Evolutionary conservation across 1,140 invertebrate species (phyloP).

Genomic region (Bombus balteatus): DNA sequence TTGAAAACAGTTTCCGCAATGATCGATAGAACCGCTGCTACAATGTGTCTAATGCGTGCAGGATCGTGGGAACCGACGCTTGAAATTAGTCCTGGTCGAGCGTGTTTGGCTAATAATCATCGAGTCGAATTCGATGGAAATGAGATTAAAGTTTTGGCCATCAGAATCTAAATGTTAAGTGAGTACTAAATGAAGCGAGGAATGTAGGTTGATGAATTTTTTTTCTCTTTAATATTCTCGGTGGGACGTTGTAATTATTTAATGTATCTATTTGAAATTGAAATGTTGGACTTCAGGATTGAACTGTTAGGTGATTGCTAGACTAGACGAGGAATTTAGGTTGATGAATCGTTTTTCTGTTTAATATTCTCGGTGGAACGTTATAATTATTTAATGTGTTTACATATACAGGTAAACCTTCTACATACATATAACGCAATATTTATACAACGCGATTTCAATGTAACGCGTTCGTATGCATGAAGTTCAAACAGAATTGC

Average conservation of each 20-base stretch:
- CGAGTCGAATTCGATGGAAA: not conserved
- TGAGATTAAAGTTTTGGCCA: not conserved
- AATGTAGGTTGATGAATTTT: not conserved
- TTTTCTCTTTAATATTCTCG: not conserved
- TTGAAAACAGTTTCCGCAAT: conserved; percentile 3
- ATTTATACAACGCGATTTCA: not conserved
- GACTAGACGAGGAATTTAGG: not conserved
- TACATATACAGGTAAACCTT: not conserved
- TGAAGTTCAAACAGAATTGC: too few species aligned
- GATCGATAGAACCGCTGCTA: not conserved
- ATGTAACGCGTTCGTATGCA: not conserved
- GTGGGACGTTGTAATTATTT: accelerated
- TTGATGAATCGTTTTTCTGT: not conserved
- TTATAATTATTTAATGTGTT: not conserved
- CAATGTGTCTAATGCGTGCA: not conserved
- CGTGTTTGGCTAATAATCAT: not conserved
- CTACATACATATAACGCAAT: too few species aligned
- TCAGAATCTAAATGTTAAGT: not conserved
- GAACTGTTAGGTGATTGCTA: not conserved
- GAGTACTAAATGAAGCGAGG: not conserved
- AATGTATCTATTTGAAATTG: not conserved
- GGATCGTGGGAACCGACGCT: conserved; percentile 5
- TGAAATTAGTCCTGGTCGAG: not conserved
- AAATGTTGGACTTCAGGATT: not conserved
- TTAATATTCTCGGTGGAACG: not conserved